Evolutionary conservation across 2,113 vertebrate species (phyloP).

Genomic region (Hyperopisus bebe): DNA sequence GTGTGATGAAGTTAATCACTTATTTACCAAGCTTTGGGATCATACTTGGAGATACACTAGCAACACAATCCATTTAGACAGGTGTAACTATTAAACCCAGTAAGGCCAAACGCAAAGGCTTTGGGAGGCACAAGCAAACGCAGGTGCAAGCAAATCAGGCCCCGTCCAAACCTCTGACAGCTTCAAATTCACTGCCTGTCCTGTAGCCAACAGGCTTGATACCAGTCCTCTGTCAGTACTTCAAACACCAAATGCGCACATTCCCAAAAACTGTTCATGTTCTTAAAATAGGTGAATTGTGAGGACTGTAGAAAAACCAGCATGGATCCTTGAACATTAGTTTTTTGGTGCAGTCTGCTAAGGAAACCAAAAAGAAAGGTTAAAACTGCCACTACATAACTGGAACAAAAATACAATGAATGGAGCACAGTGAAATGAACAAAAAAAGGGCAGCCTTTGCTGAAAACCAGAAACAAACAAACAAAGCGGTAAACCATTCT

Average conservation of each 20-base stretch:
- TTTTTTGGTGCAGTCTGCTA: not conserved
- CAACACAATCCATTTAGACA: not conserved
- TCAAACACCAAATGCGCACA: not conserved
- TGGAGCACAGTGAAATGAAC: not conserved
- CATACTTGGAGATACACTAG: not conserved
- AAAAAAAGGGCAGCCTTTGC: not conserved
- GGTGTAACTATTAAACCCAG: constrained; percentile 5
- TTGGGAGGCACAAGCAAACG: not conserved
- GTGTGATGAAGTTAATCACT: constrained; percentile 8
- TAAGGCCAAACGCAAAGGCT: not conserved
- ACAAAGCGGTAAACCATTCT: not conserved
- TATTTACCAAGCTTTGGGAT: not conserved
- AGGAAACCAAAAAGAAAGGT: not conserved
- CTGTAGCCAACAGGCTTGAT: constrained; percentile 14
- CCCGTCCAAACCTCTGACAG: not conserved
- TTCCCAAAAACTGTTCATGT: not conserved
- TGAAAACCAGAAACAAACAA: not conserved
- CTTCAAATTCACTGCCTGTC: constrained; percentile 6
- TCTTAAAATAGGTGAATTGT: not conserved
- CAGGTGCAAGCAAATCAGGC: not conserved
- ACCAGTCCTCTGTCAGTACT: not conserved
- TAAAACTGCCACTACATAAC: not conserved
- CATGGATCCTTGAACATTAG: not conserved
- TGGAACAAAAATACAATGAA: not conserved
- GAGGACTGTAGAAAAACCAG: not conserved